Base-by-base conservation (phyloP, 37 sponge, comb jelly and placozoan species). In the Beroe ovata region DNA sequence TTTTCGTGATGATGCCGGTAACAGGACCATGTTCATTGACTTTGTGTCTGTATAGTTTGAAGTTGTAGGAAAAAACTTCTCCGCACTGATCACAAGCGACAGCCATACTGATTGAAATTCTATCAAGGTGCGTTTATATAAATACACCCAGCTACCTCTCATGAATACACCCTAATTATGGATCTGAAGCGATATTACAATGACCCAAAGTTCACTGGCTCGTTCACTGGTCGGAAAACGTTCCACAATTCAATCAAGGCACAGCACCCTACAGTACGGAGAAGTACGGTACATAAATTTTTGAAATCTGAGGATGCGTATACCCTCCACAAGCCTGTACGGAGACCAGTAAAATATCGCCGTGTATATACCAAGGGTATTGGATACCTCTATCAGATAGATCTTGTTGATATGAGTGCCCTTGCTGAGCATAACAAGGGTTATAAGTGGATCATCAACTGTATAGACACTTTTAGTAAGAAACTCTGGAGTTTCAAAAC, bases 351-450 rank as follows among this genome's bases (percentile, higher is more conserved):
- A 1, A 69, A 69, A 69, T 69, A 36, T 36, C 4, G 71, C 3
- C 71, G 38, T 21, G 36, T 69, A 8, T 69, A 36, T 69, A 35
- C 71, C 26, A 69, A 69, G 38, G 38, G 38, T 14, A 69, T 69
- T 21, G 32, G 32, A 6, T 69, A 69, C 38, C 71, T 69, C 4
- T 69, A 19, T 4, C 71, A 69, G 20, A 8, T 69, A 6, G 71
- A 69, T 69, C 38, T 69, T 33, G 4, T 6, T 25, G 71, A 69
- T 25, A 69, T 69, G 71, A 36, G 38, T 35, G 19, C 36, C 20
- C 71, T 36, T 69, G 71, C 38, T 8, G 32, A 35, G 38, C 8
- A 36, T 35, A 69, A 69, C 36, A 69, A 69, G 20, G 38, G 38
- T 2, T 69, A 36, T 25, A 36, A 35, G 20, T 69, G 71, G 71